These are phyloP conservation scores for Semotilus atromaculatus DNA, from an alignment of 2,797 vertebrate species.

Conservation along the genomic window DNA sequence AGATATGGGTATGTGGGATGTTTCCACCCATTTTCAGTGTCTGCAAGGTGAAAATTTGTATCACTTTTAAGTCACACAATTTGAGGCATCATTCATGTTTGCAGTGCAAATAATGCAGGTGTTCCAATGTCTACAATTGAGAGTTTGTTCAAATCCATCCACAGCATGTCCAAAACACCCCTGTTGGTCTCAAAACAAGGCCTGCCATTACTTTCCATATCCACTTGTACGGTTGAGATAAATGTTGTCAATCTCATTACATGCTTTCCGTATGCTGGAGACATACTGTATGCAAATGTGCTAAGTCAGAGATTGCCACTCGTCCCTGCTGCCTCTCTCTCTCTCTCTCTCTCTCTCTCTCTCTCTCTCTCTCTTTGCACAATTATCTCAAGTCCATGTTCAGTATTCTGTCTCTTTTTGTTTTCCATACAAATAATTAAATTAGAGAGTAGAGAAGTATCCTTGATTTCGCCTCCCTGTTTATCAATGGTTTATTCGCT, in stretches of 20 bases:
- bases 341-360: not conserved
- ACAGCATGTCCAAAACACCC: slow-evolving; percentile 50
- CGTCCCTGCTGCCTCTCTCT: slow-evolving; percentile 28
- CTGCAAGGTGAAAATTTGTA: not conserved
- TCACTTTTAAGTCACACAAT: not conserved
- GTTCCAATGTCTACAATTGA: not conserved
- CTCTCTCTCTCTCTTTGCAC: slow-evolving; percentile 6
- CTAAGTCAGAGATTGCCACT: slow-evolving; percentile 59
- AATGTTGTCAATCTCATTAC: slow-evolving; percentile 37
- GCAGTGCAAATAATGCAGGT: not conserved
- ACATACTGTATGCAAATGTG: slow-evolving; percentile 66
- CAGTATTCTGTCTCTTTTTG: slow-evolving; percentile 36
- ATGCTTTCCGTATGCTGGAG: slow-evolving; percentile 56
- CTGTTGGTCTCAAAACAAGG: slow-evolving; percentile 42
- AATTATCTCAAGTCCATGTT: slow-evolving; percentile 57
- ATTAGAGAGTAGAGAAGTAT: slow-evolving; percentile 54
- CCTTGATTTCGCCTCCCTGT: slow-evolving; percentile 25
- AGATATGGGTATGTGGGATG: not conserved
- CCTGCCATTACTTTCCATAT: not conserved
- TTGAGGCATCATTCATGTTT: not conserved
- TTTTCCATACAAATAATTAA: slow-evolving; percentile 58
- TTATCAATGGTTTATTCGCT: slow-evolving; percentile 40
- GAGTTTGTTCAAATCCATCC: slow-evolving; percentile 1
- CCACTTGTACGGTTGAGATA: slow-evolving; percentile 46
- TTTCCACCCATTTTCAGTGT: not conserved